Base-by-base conservation (phyloP, 2,888 invertebrate genomes). In the Steinernema hermaphroditum region DNA sequence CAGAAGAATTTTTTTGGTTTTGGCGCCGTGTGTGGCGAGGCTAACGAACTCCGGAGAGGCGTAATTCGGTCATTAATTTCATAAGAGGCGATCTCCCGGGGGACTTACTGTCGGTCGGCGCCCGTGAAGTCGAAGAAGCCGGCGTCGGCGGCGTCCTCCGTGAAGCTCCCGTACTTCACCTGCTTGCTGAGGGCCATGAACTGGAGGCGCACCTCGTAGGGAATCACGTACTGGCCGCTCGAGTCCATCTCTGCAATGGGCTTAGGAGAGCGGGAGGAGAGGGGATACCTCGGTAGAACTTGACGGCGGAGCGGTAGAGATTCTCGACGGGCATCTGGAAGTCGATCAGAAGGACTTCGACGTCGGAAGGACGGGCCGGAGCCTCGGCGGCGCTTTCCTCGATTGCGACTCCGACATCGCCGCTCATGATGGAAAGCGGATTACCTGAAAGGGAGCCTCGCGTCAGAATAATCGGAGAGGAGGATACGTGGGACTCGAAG, bases 271-370 rank as follows among this genome's bases (percentile, higher is more conserved):
- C 6, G 37, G 37, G n/a, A n/a, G n/a, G n/a, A n/a, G n/a, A n/a
- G n/a, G n/a, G n/a, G n/a, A n/a, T n/a, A 95, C 96, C 96, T 92
- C 94, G 95, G 87, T 94, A 96, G 89, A 95, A 96, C 86, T 91
- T 91, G 75, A 94, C 89, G 37, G 94, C 94, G 83, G 94, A 90
- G 89, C 92, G 92, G 89, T 94, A 96, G 70, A 96, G 91, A 85
- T 94, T 93, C 85, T 91, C 89, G 16, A 90, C 81, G 34, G 87
- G 85, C 77, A 89, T 32, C 16, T 29, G 16, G 12, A 27, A 19
- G 16, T 62, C 62, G 34, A 32, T 22, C 16, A 62, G 32, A 32
- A 62, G 62, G 1, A 27, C 9, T 16, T 62, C 62, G 34, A 62
- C 32, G 27, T 62, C 62, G 16, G 62, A 62, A 32, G 27, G 16